Percentiles rank a stretch among this genome's conserved stretches.
Evolutionary conservation across 2,888 invertebrate genomes (phyloP).

Genomic region (Machimus rusticus): DNA sequence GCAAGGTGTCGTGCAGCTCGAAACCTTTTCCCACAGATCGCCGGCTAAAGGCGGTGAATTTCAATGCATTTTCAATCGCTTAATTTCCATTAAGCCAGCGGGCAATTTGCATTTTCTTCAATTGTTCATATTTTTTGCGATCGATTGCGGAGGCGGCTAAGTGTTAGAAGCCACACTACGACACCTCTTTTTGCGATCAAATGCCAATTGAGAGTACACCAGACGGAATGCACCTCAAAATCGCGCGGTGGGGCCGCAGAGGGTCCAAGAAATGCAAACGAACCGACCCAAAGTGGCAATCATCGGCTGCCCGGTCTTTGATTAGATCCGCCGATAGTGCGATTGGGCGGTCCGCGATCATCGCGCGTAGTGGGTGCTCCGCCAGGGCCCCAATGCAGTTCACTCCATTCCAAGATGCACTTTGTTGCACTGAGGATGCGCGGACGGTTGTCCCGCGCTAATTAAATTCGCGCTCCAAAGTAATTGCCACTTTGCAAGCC

Average conservation of each 20-base stretch:
- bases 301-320: neutral
- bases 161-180: neutral
- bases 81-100: neutral
- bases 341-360: neutral
- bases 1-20: neutral
- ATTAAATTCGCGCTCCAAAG: slow-evolving; percentile 22
- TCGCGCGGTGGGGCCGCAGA: neutral
- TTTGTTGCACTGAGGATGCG: neutral
- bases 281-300: slow-evolving; percentile 4
- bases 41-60: neutral
- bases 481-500: slow-evolving; percentile 26
- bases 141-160: neutral
- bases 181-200: neutral
- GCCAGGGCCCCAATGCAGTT: neutral
- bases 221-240: neutral
- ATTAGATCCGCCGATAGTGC: slow-evolving; percentile 26
- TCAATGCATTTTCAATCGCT: neutral
- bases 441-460: neutral
- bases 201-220: neutral
- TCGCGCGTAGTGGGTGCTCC: neutral
- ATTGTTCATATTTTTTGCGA: neutral
- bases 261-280: neutral
- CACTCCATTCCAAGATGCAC: neutral
- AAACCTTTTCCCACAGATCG: neutral
- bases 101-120: slow-evolving; percentile 1